Evolutionary conservation across 2,888 invertebrate species (phyloP), one percentile per base, ranked within the genome.

Genomic region (Stegophylla sp.): DNA sequence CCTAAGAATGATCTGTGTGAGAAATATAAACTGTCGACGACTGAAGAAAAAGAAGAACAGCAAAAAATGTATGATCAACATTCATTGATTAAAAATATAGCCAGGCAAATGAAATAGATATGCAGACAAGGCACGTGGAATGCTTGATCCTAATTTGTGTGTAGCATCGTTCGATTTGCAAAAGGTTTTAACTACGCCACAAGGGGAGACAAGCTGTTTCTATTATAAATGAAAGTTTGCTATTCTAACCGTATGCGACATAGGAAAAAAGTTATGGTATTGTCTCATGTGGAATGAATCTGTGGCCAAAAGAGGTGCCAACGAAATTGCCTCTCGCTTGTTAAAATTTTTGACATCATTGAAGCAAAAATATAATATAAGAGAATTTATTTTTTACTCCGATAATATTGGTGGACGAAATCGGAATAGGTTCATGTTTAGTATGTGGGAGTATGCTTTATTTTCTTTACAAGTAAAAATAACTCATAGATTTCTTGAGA

Each of bases 141-240:
- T 66, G 4, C 28, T 0, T 66, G 26, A 66, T 15, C 66, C 66
- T 66, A 45, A 66, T 13, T 34, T 64, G 23, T 67, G 26, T 67
- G 48, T 67, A 5, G 48, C 48, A 45, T 23, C 48, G 23, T 69
- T 69, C 12, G 67, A 51, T 28, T 69, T 69, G n/a, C 17, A 69
- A 69, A 69, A 69, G n/a, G 48, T 69, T 66, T 66, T 66, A 66
- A 66, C 20, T 12, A 20, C 20, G 12, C 64, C 64, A 41, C 41
- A 64, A 43, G 41, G 41, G 41, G 41, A 64, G 20, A 12, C 41
- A 12, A 64, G 41, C 41, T 20, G 12, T 15, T 64, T 64, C 20
- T 64, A 64, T 12, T 43, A 64, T 13, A 64, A 64, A 64, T 43
- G 20, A 13, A 64, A 64, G 23, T 64, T 64, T 64, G 41, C 64